Conservation (phyloP, 1,140 invertebrate species). For the Rhynchophorus ferrugineus region DNA sequence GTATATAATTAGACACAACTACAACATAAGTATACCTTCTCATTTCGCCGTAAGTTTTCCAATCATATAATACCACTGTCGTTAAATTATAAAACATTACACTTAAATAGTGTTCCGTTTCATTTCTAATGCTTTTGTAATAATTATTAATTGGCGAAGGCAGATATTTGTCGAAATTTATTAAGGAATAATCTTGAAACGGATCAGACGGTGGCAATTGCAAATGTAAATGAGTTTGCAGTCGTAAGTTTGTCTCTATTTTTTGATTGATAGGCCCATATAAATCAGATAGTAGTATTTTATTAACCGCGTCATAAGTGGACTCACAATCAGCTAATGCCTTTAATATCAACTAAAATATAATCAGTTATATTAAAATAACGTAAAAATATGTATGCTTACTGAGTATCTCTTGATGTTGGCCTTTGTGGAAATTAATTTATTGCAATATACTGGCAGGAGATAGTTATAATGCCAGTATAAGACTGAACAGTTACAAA, state of each 20-base stretch:
- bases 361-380: constrained; percentile 15
- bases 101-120: constrained; percentile 88
- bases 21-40: constrained; percentile 47
- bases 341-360: constrained; percentile 56
- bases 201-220: constrained; percentile 60
- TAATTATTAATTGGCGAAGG: constrained; percentile 27
- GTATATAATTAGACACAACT: constrained; percentile 6
- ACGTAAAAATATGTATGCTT: constrained; percentile 31
- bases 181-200: constrained; percentile 31
- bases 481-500: constrained; percentile 69
- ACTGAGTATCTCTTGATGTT: constrained; percentile 55
- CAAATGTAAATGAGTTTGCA: constrained; percentile 86
- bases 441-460: constrained; percentile 67
- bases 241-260: constrained; percentile 83
- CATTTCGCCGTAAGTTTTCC: constrained; percentile 97
- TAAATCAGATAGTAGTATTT: constrained; percentile 45
- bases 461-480: constrained; percentile 71
- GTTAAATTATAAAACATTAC: constrained; percentile 96
- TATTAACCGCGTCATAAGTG: constrained; percentile 31
- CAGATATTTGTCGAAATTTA: constrained; percentile 29
- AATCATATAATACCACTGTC: constrained; percentile 93
- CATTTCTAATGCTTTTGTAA: constrained; percentile 42
- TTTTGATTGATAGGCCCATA: constrained; percentile 72
- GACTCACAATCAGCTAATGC: constrained; percentile 54
- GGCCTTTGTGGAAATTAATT: constrained; percentile 55